These are phyloP conservation scores for Automeris io DNA, from an alignment of 2,888 invertebrate genomes.

Conservation along the genomic window DNA sequence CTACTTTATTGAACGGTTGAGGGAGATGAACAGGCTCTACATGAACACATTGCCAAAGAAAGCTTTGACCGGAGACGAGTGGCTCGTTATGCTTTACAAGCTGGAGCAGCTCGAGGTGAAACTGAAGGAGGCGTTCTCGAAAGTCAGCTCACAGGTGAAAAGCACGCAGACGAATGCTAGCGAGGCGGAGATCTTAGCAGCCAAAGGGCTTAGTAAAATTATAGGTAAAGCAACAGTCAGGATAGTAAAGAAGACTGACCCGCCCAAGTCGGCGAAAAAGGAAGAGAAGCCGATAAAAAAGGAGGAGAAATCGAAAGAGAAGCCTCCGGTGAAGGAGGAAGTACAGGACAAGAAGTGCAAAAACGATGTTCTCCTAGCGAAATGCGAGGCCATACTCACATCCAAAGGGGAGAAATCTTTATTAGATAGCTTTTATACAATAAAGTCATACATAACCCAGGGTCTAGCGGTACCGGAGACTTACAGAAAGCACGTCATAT, in stretches of 20 bases:
- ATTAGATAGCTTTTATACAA: slow-evolving; percentile 59
- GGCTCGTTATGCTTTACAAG: slow-evolving; percentile 58
- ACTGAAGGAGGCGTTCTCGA: slow-evolving; percentile 45
- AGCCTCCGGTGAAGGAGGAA: slow-evolving; percentile 12
- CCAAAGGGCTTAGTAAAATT: slow-evolving; percentile 64
- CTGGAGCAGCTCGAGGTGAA: slow-evolving; percentile 53
- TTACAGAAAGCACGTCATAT: slow-evolving; percentile 59
- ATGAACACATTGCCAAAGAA: slow-evolving; percentile 59
- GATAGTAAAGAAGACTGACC: slow-evolving; percentile 34
- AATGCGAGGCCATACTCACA: slow-evolving; percentile 57
- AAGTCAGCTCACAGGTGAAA: slow-evolving; percentile 32
- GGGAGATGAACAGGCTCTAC: slow-evolving; percentile 50
- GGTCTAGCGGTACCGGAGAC: slow-evolving; percentile 58
- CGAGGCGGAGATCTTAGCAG: slow-evolving; percentile 66
- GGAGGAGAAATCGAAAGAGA: slow-evolving; percentile 1
- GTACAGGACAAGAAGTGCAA: slow-evolving; percentile 30
- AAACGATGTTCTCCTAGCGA: slow-evolving; percentile 49
- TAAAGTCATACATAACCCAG: slow-evolving; percentile 60
- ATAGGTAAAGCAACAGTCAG: slow-evolving; percentile 51
- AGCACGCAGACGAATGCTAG: slow-evolving; percentile 34
- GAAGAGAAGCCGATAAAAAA: slow-evolving; percentile 17
- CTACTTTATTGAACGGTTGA: slow-evolving; percentile 49
- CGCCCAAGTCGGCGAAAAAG: slow-evolving; percentile 27
- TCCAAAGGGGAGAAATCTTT: slow-evolving; percentile 57
- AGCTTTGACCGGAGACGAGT: slow-evolving; percentile 53